Evolutionary conservation across 2,797 vertebrate genomes (phyloP), one percentile per base, ranked within the genome.

Genomic region (Dendrocincla fuliginosa): DNA sequence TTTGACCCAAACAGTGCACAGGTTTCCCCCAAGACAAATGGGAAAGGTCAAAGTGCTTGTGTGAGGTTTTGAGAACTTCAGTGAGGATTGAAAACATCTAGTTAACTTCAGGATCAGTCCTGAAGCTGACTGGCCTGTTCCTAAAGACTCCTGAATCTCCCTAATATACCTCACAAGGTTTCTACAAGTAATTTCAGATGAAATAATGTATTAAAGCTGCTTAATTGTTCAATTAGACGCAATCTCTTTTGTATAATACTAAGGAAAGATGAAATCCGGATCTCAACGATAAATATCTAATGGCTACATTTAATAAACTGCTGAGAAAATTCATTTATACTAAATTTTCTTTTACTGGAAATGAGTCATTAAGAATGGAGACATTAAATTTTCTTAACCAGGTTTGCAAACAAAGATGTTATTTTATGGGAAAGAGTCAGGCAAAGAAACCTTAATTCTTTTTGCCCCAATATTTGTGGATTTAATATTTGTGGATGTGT

Each of bases 281-380:
- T 61, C 69, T 86, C 79, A 60, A 25, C 0, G 0, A 92, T 73
- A 88, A 95, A 60, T 76, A 94, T 74, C 90, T 93, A 94, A 96
- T 80, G 64, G 60, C 91, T 73, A 63, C 68, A 65, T 90, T 94
- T 91, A 95, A 95, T 84, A 78, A 93, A 91, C 90, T 82, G 55
- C 75, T 94, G 60, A 85, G 84, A 96, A 93, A 93, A 96, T 95
- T 74, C 49, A 81, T 77, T 96, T 94, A 63, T 49, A 61, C 46
- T 59, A 57, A 35, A 89, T 93, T 92, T 93, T 87, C 60, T 93
- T 95, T 96, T 93, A 80, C 86, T 92, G 94, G 93, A 96, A 97
- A 96, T 90, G 68, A 95, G 59, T 46, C 84, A 91, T 90, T 96
- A 83, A 56, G 89, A 96, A 92, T 80, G 85, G 59, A 96, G 81